These are phyloP conservation scores for Cecidostiba fungosa DNA, from an alignment of 2,888 invertebrate genomes.

Conservation along the genomic window DNA sequence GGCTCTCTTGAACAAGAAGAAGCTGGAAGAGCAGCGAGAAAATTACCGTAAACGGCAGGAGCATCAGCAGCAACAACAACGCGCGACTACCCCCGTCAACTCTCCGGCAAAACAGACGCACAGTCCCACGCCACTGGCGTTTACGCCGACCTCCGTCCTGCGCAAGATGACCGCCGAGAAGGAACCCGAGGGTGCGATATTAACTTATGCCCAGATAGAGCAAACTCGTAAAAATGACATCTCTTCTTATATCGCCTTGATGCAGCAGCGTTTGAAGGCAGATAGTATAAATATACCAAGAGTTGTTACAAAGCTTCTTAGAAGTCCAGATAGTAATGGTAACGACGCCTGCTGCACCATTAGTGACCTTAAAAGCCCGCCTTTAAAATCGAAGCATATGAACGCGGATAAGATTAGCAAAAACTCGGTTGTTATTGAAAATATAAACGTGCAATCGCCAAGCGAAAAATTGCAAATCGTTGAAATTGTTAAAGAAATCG, in stretches of 20 bases:
- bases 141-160: conserved; percentile 96
- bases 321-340: conserved; percentile 36
- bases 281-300: background rate
- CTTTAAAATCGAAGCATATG: conserved; percentile 66
- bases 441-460: conserved; percentile 13
- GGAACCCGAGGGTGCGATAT: conserved; percentile 84
- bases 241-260: conserved; percentile 48
- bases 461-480: conserved; percentile 25
- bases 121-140: conserved; percentile 89
- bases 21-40: conserved; percentile 93
- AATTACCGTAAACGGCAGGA: conserved; percentile 92
- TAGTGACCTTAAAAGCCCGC: background rate
- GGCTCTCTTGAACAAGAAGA: conserved; percentile 93
- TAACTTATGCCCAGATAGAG: conserved; percentile 71
- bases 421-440: conserved; percentile 9
- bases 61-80: conserved; percentile 76
- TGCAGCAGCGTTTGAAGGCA: conserved; percentile 50
- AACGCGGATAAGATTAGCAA: conserved; percentile 42
- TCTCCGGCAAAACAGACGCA: conserved; percentile 81
- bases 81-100: conserved; percentile 68
- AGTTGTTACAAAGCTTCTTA: background rate
- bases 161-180: conserved; percentile 97
- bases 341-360: conserved; percentile 16
- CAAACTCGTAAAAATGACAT: conserved; percentile 55
- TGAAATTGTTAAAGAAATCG: conserved; percentile 54